Conservation (phyloP, 2,797 vertebrate genomes). For the Odontamblyopus lacepedii region DNA sequence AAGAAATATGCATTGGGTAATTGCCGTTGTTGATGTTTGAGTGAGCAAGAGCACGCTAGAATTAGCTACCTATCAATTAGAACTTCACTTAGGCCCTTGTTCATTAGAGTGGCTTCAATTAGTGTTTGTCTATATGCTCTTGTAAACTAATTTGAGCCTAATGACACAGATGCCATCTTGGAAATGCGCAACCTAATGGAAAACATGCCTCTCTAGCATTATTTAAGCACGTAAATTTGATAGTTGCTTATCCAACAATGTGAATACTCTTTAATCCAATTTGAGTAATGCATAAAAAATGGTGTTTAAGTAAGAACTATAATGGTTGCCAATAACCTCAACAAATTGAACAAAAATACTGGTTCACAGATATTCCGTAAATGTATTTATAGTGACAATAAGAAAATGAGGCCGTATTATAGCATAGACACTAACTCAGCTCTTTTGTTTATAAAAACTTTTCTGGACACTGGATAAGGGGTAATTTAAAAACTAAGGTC, state of each 20-base stretch:
- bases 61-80: constrained; percentile 8
- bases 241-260: not conserved
- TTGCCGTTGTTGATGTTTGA: not conserved
- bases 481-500: constrained; percentile 65
- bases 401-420: not conserved
- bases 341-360: not conserved
- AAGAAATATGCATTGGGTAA: constrained; percentile 12
- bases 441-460: constrained; percentile 62
- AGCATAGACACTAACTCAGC: constrained; percentile 47
- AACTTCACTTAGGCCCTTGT: constrained; percentile 4
- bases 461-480: constrained; percentile 51
- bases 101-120: constrained; percentile 4
- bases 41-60: not conserved
- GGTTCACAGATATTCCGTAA: not conserved
- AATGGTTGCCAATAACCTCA: not conserved
- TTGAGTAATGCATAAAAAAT: too few species aligned
- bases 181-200: not conserved
- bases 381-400: not conserved
- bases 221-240: not conserved
- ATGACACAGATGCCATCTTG: constrained; percentile 6
- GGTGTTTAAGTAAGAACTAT: too few species aligned
- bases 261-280: not conserved
- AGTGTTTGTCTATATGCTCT: not conserved
- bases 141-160: constrained; percentile 10
- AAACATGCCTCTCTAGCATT: not conserved